These are phyloP conservation scores for Cyprinus carpio DNA, from an alignment of 2,113 vertebrate species.

Conservation along the genomic window DNA sequence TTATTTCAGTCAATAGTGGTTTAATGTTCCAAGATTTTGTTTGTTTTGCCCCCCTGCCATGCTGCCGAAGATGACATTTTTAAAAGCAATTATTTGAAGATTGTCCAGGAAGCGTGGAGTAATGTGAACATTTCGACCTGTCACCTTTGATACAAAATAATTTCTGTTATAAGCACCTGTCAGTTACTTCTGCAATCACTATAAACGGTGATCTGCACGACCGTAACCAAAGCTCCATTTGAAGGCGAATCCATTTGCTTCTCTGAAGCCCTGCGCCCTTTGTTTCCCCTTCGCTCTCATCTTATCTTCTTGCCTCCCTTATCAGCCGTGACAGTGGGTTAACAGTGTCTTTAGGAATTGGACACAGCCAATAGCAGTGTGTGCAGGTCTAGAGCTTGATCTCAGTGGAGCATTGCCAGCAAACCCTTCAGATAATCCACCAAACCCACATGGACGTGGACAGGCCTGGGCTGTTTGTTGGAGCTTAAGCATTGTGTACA, in stretches of 20 bases:
- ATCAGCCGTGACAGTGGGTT: constrained; percentile 63
- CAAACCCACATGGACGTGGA: background rate
- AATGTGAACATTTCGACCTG: constrained; percentile 39
- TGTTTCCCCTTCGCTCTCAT: constrained; percentile 62
- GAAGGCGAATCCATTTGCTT: constrained; percentile 35
- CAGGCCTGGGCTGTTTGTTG: background rate
- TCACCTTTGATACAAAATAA: background rate
- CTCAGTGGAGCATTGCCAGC: constrained; percentile 49
- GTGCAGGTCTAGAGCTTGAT: constrained; percentile 48
- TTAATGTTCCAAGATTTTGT: background rate
- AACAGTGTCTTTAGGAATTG: constrained; percentile 64
- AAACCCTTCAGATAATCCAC: constrained; percentile 38
- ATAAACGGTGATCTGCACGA: background rate
- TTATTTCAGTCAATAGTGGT: background rate
- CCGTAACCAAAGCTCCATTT: background rate
- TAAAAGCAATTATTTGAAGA: constrained; percentile 47
- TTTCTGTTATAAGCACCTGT: background rate
- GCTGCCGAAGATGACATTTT: constrained; percentile 5
- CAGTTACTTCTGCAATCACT: background rate
- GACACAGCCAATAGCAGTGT: constrained; percentile 59
- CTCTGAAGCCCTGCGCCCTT: constrained; percentile 57
- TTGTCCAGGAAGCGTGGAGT: constrained; percentile 22
- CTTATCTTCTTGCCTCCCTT: constrained; percentile 66
- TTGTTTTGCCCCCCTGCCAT: background rate
- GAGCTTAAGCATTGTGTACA: constrained; percentile 23